Percentiles rank a stretch among this genome's conserved stretches.
Conservation (phyloP, 1,140 invertebrate species). For the Colletes gigas region DNA sequence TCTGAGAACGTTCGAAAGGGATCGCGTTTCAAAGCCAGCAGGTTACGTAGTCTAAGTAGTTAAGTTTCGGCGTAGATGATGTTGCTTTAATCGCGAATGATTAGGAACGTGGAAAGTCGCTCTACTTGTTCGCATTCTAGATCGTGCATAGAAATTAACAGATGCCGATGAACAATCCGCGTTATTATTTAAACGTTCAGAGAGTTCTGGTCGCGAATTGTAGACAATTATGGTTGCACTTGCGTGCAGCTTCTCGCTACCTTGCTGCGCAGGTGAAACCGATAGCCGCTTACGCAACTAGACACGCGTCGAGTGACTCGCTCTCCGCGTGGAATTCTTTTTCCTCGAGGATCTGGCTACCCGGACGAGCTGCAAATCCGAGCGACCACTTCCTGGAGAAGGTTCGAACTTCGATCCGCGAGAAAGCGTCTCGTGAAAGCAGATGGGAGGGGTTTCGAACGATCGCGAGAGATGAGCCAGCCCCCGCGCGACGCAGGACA, state of each 20-base stretch:
- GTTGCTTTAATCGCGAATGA: no score
- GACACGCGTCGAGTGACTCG: neutral
- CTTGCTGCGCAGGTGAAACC: constrained; percentile 34
- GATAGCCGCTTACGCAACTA: constrained; percentile 48
- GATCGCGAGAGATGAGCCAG: neutral
- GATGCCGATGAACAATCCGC: no score
- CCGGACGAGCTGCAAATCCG: neutral
- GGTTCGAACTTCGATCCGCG: neutral
- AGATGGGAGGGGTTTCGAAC: neutral
- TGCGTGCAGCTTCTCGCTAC: constrained; percentile 8
- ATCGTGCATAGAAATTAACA: no score
- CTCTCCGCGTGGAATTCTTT: constrained; percentile 2
- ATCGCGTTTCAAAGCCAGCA: no score
- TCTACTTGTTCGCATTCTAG: no score
- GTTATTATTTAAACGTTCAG: no score
- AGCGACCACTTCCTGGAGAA: constrained; percentile 13
- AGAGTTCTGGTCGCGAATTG: no score
- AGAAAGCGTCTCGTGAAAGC: constrained; percentile 39
- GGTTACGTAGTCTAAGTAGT: no score
- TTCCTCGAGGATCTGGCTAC: constrained; percentile 12
- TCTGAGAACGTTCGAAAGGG: no score
- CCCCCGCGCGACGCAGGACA: neutral
- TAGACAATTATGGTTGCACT: constrained; percentile 8
- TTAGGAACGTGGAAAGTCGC: no score
- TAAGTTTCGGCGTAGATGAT: no score